Evolutionary conservation across 1,140 invertebrate species (phyloP), one percentile per base, ranked within the genome.

Genomic region (Semibalanus balanoides): DNA sequence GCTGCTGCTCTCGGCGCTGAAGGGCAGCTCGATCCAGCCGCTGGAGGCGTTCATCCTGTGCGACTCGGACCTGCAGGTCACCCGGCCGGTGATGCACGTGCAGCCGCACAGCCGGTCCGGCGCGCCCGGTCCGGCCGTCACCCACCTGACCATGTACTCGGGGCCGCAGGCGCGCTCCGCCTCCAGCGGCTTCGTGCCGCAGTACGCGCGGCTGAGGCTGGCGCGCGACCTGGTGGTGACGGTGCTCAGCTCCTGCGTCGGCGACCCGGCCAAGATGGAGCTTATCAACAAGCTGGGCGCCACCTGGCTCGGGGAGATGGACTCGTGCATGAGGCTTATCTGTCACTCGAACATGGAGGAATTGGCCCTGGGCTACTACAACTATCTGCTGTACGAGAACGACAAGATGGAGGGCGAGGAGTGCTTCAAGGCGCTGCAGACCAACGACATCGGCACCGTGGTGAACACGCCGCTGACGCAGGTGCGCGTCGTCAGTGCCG

Each of bases 1-100:
- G 3, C 29, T 72, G 28, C 70, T 72, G 28, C n/a, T 29, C 25
- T 28, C 70, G 28, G 29, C 29, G n/a, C 70, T 72, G 11, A 72
- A 28, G n/a, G 70, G 28, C 70, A 30, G 19, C n/a, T 29, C 28
- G 3, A 30, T 72, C 28, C 70, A 72, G 70, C 70, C 70, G n/a
- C 70, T 72, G 25, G 70, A 72, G 70, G 70, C 70, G n/a, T 72
- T 29, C 70, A 72, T 72, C 70, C n/a, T 72, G 28, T 72, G 70
- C 70, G 70, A 72, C 70, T 3, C 28, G 3, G 29, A 30, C 19
- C 70, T 72, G n/a, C 70, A 72, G 70, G 29, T 72, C 9, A 72
- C 70, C 11, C n/a, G 70, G 9, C 70, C 70, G 19, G 29, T n/a
- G 19, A 30, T 72, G 28, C 29, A 72, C 70, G 70, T 30, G 28